A percentile compares a stretch with the other conserved stretches of the same genome.
Evolutionary conservation across 2,888 invertebrate genomes (phyloP).

Genomic region (Phaonia tiefii): DNA sequence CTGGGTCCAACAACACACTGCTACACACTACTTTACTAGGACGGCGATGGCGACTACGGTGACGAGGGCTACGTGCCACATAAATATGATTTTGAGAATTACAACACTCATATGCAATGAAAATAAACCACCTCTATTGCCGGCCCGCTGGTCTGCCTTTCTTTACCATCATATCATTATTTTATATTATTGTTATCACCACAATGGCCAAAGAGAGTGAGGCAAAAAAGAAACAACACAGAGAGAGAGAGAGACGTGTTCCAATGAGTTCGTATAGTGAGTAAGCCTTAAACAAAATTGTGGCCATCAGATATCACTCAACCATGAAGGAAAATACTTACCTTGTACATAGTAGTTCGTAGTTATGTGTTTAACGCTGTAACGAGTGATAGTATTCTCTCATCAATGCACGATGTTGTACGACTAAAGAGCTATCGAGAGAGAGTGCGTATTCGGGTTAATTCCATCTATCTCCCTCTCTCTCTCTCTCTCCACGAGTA

Average conservation of each 20-base stretch:
- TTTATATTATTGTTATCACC: conserved; percentile 21
- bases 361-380: conserved; percentile 1
- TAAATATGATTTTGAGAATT: conserved; percentile 57
- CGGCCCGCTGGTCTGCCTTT: neutral
- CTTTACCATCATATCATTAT: conserved; percentile 31
- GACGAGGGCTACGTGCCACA: conserved; percentile 21
- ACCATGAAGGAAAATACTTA: conserved; percentile 43
- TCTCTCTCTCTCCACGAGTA: neutral
- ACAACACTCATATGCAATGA: conserved; percentile 45
- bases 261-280: conserved; percentile 17
- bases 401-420: conserved; percentile 17
- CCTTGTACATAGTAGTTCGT: no score
- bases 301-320: conserved; percentile 59
- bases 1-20: conserved; percentile 29
- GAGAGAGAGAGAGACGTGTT: conserved; percentile 28
- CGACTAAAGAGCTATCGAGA: neutral
- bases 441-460: conserved; percentile 27
- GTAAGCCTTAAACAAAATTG: conserved; percentile 45
- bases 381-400: conserved; percentile 22
- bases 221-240: neutral
- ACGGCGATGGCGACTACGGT: neutral
- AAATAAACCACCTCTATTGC: conserved; percentile 29
- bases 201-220: neutral
- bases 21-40: conserved; percentile 17
- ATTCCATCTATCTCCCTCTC: conserved; percentile 32